phyloP scores from a whole-genome alignment of 2,113 vertebrate genomes.

The Pituophis catenifer region DNA sequence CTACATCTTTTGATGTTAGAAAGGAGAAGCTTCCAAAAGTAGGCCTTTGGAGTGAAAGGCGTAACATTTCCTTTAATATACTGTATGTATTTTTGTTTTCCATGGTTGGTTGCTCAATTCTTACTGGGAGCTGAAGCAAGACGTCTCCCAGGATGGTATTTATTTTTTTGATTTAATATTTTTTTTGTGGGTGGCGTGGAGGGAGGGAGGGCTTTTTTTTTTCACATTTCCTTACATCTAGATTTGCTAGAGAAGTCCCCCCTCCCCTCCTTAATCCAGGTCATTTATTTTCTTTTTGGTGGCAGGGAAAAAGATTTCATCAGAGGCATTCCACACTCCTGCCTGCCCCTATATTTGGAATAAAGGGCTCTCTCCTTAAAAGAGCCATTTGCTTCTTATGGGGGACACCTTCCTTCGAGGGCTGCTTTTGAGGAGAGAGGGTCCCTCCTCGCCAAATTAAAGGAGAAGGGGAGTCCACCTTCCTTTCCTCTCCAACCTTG shows the following conservation, averaged over 20 bases:
- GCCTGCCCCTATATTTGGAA: neutral
- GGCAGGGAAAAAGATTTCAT: neutral
- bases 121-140: neutral
- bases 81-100: neutral
- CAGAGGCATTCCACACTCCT: neutral
- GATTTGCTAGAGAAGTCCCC: neutral
- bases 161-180: neutral
- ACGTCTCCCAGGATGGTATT: neutral
- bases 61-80: neutral
- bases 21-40: neutral
- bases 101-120: neutral
- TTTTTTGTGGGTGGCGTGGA: no score
- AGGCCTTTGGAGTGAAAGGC: neutral
- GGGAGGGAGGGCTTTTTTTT: neutral
- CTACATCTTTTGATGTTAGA: neutral
- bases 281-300: neutral
- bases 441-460: neutral
- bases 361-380: neutral
- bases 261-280: neutral
- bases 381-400: neutral
- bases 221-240: neutral
- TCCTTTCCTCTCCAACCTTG: neutral
- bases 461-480: neutral
- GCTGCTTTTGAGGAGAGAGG: neutral
- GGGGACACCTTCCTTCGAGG: neutral